Evolutionary conservation across 1,140 invertebrate genomes (phyloP).

Genomic region (Pinna nobilis): DNA sequence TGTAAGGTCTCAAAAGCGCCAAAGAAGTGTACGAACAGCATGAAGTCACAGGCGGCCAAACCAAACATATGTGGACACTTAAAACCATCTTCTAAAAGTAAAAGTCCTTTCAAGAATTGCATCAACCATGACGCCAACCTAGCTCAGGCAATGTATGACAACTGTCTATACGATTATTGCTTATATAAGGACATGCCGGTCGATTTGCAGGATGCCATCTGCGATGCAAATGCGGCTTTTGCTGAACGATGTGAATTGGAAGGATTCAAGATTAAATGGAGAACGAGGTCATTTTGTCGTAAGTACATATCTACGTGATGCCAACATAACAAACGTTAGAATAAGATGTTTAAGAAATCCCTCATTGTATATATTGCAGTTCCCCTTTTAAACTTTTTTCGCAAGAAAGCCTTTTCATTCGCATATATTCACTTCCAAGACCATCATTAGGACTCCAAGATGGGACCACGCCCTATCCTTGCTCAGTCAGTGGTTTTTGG

Average conservation of each 20-base stretch:
- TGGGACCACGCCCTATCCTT: too few species aligned
- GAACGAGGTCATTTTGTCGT: slow-evolving; percentile 34
- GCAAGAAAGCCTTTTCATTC: too few species aligned
- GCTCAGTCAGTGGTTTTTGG: too few species aligned
- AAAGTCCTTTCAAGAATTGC: slow-evolving; percentile 37
- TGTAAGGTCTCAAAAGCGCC: slow-evolving; percentile 21
- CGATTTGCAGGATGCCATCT: slow-evolving; percentile 7
- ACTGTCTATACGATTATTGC: slow-evolving; percentile 38
- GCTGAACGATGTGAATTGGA: slow-evolving; percentile 28
- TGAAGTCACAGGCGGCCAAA: slow-evolving; percentile 17
- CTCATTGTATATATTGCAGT: too few species aligned
- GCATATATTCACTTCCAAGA: too few species aligned
- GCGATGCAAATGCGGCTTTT: slow-evolving; percentile 25
- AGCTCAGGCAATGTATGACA: slow-evolving; percentile 29
- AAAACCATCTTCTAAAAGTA: slow-evolving; percentile 3
- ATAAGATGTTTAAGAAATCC: too few species aligned
- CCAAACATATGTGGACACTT: slow-evolving; percentile 28
- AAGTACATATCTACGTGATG: too few species aligned
- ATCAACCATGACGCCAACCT: slow-evolving; percentile 1
- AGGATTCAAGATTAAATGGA: slow-evolving; percentile 31
- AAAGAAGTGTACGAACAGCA: slow-evolving; percentile 19
- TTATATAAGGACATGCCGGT: slow-evolving; percentile 22
- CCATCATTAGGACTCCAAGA: too few species aligned
- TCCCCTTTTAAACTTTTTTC: too few species aligned
- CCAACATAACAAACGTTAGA: too few species aligned